Evolutionary conservation across 2,113 vertebrate species (phyloP), one percentile per base, ranked within the genome.

Genomic region (Cavia porcellus): DNA sequence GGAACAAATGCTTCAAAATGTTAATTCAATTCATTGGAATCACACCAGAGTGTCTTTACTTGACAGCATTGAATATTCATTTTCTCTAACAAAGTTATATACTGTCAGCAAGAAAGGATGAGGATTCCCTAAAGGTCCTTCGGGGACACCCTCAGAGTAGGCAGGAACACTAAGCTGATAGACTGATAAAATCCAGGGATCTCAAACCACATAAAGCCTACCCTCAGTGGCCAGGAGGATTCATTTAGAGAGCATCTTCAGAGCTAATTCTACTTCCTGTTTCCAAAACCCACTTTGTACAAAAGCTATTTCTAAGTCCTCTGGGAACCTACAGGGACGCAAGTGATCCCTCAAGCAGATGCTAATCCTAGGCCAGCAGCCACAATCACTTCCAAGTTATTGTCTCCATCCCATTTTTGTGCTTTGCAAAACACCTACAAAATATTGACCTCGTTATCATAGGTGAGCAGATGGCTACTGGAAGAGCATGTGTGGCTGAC

Each of bases 51-150:
- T 32, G 75, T 88, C 68, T 88, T 42, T 82, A 81, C 92, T 86
- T 72, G 64, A 97, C 97, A 86, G 22, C 38, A 75, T 3, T 45
- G 22, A 45, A 42, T 25, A 45, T 45, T 45, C 62, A 86, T 50
- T 92, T 93, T 94, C 52, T 52, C 38, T 92, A 83, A 80, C 57
- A 93, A 89, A 84, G 12, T 61, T 82, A 45, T 50, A 70, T 50
- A 82, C 28, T n/a, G 28, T 81, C 64, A 95, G 61, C 9, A 74
- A 47, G 90, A 94, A 22, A 11, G 82, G 68, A 86, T 88, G 15
- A 75, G 14, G 1, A 45, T 83, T 96, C 55, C 4, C 25, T 89
- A 13, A 55, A 17, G 55, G 55, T 55, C 14, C 55, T 14, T 55
- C 55, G 15, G 13, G 55, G 55, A 55, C 55, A 15, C 55, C 55